phyloP scores from a whole-genome alignment of 2,113 vertebrate genomes.

The Calypte anna region DNA sequence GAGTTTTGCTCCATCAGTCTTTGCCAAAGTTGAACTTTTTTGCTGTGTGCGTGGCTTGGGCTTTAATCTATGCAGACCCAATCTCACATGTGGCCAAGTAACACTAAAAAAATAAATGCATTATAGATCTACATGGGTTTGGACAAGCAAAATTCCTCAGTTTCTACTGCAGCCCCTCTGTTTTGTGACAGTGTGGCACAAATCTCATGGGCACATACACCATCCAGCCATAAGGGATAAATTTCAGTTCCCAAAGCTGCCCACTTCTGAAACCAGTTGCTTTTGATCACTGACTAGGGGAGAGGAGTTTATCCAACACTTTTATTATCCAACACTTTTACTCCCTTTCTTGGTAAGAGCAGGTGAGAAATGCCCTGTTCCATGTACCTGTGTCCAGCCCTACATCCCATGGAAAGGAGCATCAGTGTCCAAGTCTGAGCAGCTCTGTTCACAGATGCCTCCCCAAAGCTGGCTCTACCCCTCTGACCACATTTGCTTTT shows the following conservation, averaged over 20 bases:
- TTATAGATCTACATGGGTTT: background rate
- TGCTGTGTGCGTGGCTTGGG: background rate
- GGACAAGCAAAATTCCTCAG: background rate
- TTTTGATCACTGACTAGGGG: background rate
- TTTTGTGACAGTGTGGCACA: background rate
- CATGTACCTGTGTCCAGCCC: background rate
- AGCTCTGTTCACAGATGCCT: background rate
- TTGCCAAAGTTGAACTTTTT: background rate
- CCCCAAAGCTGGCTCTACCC: background rate
- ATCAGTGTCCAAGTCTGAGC: background rate
- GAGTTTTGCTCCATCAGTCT: background rate
- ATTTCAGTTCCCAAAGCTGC: background rate
- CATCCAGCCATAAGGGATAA: background rate
- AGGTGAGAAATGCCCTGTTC: background rate
- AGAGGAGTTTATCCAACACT: too few relatives aligned
- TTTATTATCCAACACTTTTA: background rate
- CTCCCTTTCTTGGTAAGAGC: background rate
- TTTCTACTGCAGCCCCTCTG: background rate
- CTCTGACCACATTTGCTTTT: background rate
- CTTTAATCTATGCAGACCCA: background rate
- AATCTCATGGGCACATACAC: rapidly evolving
- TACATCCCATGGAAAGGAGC: background rate
- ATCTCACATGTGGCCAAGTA: background rate
- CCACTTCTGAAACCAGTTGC: background rate
- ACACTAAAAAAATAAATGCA: background rate